Conservation (phyloP, 1,140 invertebrate species). For the Drosophila nigrodunni region DNA sequence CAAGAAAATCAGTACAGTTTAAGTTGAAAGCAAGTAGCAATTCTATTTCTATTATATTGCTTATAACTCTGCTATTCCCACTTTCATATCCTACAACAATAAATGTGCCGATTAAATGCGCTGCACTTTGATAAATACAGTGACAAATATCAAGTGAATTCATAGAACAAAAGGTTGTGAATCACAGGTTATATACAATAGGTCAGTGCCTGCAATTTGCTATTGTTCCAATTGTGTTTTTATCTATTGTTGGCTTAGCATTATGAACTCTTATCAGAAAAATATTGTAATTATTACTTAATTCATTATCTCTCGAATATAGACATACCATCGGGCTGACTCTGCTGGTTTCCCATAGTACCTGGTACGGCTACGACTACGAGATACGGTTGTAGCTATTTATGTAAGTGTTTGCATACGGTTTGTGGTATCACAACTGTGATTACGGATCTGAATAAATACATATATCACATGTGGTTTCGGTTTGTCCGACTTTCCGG, state of each 20-base stretch:
- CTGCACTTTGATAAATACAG: no score
- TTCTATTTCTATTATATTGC: no score
- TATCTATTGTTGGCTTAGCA: neutral
- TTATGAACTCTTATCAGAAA: neutral
- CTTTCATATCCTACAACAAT: no score
- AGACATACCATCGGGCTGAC: conserved; percentile 32
- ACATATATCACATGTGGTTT: conserved; percentile 14
- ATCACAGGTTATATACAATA: neutral
- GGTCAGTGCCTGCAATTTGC: neutral
- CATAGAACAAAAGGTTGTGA: neutral
- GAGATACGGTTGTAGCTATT: conserved; percentile 3
- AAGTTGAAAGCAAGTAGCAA: no score
- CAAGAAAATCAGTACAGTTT: no score
- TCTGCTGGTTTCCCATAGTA: conserved; percentile 38
- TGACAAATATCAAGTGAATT: neutral
- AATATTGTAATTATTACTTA: neutral
- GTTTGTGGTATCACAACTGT: conserved; percentile 5
- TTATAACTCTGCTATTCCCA: no score
- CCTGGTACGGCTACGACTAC: neutral
- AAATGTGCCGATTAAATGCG: no score
- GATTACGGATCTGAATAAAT: conserved; percentile 30
- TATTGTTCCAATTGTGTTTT: neutral
- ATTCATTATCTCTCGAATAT: neutral
- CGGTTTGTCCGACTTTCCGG: conserved; percentile 1
- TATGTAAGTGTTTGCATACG: conserved; percentile 19